These are phyloP conservation scores for Lynx canadensis DNA, from an alignment of 2,113 vertebrate species.

Conservation along the genomic window DNA sequence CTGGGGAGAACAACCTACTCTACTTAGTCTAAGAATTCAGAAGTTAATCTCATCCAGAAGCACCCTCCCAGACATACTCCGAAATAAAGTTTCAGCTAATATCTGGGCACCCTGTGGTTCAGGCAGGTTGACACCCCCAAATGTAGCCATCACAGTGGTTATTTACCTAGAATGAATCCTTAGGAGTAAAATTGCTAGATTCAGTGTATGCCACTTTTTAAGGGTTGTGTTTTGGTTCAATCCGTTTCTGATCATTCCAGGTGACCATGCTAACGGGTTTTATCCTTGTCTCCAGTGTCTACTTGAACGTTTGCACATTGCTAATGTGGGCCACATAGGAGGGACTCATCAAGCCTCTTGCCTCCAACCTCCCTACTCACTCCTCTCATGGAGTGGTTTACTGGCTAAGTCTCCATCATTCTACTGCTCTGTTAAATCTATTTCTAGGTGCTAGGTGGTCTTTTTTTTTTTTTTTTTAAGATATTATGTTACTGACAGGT, in stretches of 20 bases:
- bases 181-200: not conserved
- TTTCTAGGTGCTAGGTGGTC: not conserved
- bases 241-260: not conserved
- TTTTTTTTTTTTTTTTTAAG: not conserved
- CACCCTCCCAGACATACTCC: not conserved
- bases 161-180: not conserved
- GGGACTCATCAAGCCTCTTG: not conserved
- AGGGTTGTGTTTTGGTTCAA: not conserved
- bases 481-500: not conserved
- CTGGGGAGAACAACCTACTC: not conserved
- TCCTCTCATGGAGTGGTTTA: not conserved
- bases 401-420: not conserved
- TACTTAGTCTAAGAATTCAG: not conserved
- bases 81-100: not conserved
- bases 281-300: no score
- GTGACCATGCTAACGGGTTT: not conserved
- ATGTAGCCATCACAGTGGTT: not conserved
- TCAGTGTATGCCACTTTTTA: not conserved
- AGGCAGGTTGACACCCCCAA: not conserved
- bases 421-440: not conserved
- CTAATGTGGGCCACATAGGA: not conserved
- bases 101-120: not conserved
- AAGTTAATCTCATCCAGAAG: not conserved
- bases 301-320: not conserved
- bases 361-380: not conserved